Conservation (phyloP, 2,797 vertebrate genomes). For the Zenarchopterus dispar region DNA sequence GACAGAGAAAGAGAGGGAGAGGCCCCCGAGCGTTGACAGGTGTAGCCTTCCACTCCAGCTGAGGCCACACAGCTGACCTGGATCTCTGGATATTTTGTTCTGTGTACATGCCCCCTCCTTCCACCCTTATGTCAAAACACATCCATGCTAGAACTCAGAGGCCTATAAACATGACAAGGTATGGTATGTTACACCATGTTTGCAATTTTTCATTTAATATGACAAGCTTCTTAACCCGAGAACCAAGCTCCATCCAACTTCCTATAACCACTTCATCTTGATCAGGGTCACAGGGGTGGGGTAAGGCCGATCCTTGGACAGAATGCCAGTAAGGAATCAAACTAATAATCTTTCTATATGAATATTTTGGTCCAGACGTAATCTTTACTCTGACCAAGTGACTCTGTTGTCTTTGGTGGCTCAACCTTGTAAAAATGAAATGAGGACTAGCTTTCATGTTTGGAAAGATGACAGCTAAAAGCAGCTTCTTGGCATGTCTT, state of each 20-base stretch:
- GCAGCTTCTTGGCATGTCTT: too few species aligned
- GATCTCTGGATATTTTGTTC: constrained; percentile 71
- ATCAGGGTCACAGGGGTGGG: too few species aligned
- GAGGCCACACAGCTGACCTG: constrained; percentile 83
- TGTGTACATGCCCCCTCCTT: constrained; percentile 33
- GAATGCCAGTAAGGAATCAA: background rate
- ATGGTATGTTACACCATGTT: constrained; percentile 48
- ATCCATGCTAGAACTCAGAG: constrained; percentile 60
- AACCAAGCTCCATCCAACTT: too few species aligned
- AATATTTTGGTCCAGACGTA: too few species aligned
- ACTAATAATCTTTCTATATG: background rate
- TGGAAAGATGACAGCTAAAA: too few species aligned
- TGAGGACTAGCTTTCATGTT: too few species aligned
- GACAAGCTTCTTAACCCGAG: constrained; percentile 22
- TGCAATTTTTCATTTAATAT: constrained; percentile 41
- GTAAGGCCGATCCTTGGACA: too few species aligned
- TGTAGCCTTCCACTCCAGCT: constrained; percentile 84
- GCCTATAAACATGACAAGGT: constrained; percentile 45
- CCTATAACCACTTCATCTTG: too few species aligned
- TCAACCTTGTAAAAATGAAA: too few species aligned
- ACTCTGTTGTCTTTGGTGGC: too few species aligned
- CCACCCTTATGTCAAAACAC: constrained; percentile 56
- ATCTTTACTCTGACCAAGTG: too few species aligned
- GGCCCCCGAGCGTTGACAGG: constrained; percentile 80
- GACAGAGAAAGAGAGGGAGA: constrained; percentile 69